phyloP scores from a whole-genome alignment of 2,888 invertebrate species.

The Ganaspis brasiliensis region DNA sequence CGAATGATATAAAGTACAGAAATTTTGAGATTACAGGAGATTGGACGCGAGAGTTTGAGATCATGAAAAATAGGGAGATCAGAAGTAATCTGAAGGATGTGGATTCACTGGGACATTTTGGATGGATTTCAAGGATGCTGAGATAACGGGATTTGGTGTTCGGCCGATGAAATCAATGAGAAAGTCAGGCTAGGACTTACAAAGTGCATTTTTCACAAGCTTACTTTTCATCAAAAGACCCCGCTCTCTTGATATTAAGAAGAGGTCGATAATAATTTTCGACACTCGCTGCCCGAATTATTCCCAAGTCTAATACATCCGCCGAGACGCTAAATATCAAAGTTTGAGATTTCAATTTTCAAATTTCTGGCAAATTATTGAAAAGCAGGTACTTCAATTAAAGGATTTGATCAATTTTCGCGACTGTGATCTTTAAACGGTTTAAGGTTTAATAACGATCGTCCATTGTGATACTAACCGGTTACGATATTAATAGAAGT shows the following conservation, averaged over 20 bases:
- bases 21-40: background rate
- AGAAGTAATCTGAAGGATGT: background rate
- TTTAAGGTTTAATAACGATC: constrained; percentile 32
- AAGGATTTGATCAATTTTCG: constrained; percentile 23
- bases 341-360: background rate
- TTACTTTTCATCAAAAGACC: constrained; percentile 22
- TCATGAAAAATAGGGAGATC: background rate
- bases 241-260: background rate
- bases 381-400: background rate
- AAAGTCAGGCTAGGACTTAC: background rate
- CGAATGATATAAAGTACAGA: background rate
- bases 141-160: constrained; percentile 12
- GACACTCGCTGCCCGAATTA: constrained; percentile 13
- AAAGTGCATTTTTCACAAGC: constrained; percentile 27
- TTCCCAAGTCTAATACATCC: background rate
- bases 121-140: constrained; percentile 19
- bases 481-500: constrained; percentile 14
- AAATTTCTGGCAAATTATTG: background rate
- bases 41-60: background rate
- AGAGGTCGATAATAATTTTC: constrained; percentile 28
- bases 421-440: constrained; percentile 37
- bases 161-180: background rate
- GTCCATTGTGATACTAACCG: constrained; percentile 43
- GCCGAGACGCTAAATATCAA: background rate
- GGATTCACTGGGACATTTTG: background rate